Conservation (phyloP, 2,888 invertebrate species). For the Drosophila conformis region DNA sequence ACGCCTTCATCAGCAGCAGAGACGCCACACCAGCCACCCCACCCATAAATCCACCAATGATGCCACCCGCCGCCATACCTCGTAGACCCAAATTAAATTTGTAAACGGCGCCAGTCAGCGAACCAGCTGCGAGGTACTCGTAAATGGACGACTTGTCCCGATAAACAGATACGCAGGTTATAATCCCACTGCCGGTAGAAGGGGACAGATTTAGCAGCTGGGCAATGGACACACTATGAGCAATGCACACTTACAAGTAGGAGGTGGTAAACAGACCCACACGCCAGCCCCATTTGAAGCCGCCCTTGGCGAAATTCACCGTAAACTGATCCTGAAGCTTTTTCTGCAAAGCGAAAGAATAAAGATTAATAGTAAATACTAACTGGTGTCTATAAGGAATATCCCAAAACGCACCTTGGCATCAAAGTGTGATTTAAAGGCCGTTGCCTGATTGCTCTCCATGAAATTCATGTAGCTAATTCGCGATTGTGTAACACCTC, state of each 20-base stretch:
- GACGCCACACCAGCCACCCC: slow-evolving; percentile 87
- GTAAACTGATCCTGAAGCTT: slow-evolving; percentile 90
- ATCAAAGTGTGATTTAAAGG: slow-evolving; percentile 88
- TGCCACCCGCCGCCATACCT: slow-evolving; percentile 89
- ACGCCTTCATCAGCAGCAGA: slow-evolving; percentile 86
- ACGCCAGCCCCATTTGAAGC: slow-evolving; percentile 89
- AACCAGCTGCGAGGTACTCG: slow-evolving; percentile 89
- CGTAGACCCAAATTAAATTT: slow-evolving; percentile 89
- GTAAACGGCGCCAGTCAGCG: slow-evolving; percentile 88
- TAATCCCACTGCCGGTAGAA: slow-evolving; percentile 86
- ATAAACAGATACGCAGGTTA: slow-evolving; percentile 89
- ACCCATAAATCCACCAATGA: slow-evolving; percentile 88
- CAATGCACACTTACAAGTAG: slow-evolving; percentile 87
- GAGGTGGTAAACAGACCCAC: slow-evolving; percentile 88
- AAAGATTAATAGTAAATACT: background rate
- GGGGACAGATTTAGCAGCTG: background rate
- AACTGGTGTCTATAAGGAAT: background rate
- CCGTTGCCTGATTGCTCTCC: slow-evolving; percentile 90
- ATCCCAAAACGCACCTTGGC: slow-evolving; percentile 87
- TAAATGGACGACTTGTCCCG: slow-evolving; percentile 88
- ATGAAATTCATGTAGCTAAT: slow-evolving; percentile 89
- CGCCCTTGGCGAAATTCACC: slow-evolving; percentile 90
- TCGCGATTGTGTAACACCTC: slow-evolving; percentile 88
- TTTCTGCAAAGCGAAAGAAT: slow-evolving; percentile 85
- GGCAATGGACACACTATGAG: background rate